Conservation (phyloP, 2,888 invertebrate genomes). For the Thymelicus lineola region DNA sequence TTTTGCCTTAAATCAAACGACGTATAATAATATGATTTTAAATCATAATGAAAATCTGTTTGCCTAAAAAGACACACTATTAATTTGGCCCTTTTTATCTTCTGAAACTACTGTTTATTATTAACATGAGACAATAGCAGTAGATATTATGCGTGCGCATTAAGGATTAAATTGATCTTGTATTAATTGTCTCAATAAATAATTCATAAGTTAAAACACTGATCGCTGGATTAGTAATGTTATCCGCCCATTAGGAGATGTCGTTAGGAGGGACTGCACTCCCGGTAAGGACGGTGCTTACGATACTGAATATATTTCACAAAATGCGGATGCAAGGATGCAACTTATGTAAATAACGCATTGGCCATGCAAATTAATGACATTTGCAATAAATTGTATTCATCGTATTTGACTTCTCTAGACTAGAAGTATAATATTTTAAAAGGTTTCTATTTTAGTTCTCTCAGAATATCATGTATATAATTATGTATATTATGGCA, state of each 20-base stretch:
- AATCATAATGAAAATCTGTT: too few relatives aligned
- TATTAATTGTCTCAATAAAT: conserved; percentile 59
- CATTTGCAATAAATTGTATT: conserved; percentile 25
- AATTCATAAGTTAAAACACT: conserved; percentile 70
- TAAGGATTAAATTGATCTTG: conserved; percentile 34
- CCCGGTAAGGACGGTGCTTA: conserved; percentile 28
- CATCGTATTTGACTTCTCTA: neutral
- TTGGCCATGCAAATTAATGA: conserved; percentile 33
- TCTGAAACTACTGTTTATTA: too few relatives aligned
- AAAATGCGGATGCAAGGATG: conserved; percentile 21
- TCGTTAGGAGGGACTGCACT: conserved; percentile 49
- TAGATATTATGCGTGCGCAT: too few relatives aligned
- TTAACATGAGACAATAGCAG: too few relatives aligned
- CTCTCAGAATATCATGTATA: too few relatives aligned
- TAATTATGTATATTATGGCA: too few relatives aligned
- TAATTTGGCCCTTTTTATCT: too few relatives aligned
- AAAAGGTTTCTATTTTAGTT: too few relatives aligned
- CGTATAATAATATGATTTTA: too few relatives aligned
- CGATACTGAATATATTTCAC: conserved; percentile 27
- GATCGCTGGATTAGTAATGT: conserved; percentile 69
- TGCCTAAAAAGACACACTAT: too few relatives aligned
- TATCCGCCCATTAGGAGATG: conserved; percentile 65
- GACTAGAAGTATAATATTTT: neutral
- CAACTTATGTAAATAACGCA: conserved; percentile 31
- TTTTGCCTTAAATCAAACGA: too few relatives aligned